Base-by-base conservation (phyloP, 2,888 invertebrate genomes). In the Nymphalis c-album region DNA sequence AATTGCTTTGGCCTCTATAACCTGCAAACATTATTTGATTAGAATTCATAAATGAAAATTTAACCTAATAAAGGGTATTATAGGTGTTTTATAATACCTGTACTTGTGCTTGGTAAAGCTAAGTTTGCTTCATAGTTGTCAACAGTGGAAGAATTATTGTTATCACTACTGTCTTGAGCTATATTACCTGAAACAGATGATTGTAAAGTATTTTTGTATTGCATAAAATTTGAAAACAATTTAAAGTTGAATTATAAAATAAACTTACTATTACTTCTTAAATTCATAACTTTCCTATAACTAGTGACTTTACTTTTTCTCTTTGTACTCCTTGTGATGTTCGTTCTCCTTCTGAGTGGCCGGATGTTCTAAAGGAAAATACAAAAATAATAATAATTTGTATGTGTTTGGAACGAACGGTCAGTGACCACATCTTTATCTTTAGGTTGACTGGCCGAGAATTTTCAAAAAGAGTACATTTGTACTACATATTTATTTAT, bases 31-130 rank as follows among this genome's bases (percentile, higher is more conserved):
- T 13, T 40, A 40, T 40, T 40, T 40, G 4, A 13, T 40, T 40
- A 40, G 13, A 40, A 40, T 4, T 40, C 13, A 40, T 40, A 13
- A 40, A 13, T 40, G 4, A 40, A 40, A 40, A 40, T 13, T 0
- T 40, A 40, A 40, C 13, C 40, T 13, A 40, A 1, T 0, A 40
- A 40, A 13, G 13, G 2, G 4, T 40, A 13, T 40, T 10, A 22
- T 51, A 16, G 60, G 48, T 31, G 46, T 20, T 58, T 18, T 22
- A 47, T 20, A 71, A 80, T 73, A 81, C 95, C 95, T 76, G 95
- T 94, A 77, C 95, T 95, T 58, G 95, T 95, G 79, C 95, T 95
- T 17, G 95, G 95, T 72, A 93, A 88, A 73, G 94, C 93, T 76
- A 94, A 81, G 74, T 93, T 92, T 64, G 91, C 92, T 20, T 93